A percentile compares a stretch with the other conserved stretches of the same genome.
These are phyloP conservation scores for Jacana jacana DNA, from an alignment of 2,113 vertebrate genomes.

Conservation along the genomic window DNA sequence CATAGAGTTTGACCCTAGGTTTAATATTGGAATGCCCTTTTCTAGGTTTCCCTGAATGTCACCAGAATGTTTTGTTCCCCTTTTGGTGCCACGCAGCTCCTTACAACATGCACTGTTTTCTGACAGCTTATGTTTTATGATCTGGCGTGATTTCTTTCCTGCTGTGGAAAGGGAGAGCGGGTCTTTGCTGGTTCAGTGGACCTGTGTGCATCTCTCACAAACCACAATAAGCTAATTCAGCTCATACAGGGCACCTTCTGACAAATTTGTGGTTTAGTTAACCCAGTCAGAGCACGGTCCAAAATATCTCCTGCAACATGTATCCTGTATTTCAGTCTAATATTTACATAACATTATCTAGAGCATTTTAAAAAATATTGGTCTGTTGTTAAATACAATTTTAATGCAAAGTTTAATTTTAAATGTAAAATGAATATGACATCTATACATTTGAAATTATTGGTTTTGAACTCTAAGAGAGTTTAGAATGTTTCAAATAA, in stretches of 20 bases:
- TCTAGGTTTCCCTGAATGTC: not conserved
- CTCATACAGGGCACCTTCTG: not conserved
- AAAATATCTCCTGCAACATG: not conserved
- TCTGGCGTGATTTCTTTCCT: not conserved
- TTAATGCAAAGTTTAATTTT: not conserved
- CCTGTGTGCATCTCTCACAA: not conserved
- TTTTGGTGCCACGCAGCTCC: not conserved
- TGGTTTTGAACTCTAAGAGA: not conserved
- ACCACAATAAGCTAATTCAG: not conserved
- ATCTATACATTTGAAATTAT: not conserved
- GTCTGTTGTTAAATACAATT: not conserved
- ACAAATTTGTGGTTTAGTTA: not conserved
- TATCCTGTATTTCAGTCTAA: not conserved
- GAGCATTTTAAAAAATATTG: not conserved
- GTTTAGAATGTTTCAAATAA: not conserved
- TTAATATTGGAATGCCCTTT: not conserved
- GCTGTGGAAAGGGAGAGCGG: not conserved
- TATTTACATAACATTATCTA: not conserved
- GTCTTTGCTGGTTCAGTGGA: not conserved
- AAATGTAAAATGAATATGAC: not conserved
- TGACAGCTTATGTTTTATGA: not conserved
- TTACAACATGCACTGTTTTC: not conserved
- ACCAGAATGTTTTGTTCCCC: not conserved
- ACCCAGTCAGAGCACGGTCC: not conserved
- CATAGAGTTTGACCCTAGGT: accelerated